Conservation (phyloP, 92 coral and sea anemone species). For the Phenganax subtilis region DNA sequence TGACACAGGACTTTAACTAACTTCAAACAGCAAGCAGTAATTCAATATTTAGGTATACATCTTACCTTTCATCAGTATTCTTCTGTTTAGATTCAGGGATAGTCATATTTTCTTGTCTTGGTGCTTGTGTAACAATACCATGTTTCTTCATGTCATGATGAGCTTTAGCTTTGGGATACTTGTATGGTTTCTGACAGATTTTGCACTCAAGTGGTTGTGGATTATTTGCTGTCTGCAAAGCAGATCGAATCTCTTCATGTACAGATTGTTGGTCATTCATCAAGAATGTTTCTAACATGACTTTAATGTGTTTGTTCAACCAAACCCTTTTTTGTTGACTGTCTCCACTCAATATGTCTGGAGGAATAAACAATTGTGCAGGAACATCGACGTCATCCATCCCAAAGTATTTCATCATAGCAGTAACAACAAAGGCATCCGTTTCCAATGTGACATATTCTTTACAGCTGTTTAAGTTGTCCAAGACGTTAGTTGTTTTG, state of each 20-base stretch:
- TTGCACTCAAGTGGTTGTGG: slow-evolving; percentile 22
- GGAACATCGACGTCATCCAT: slow-evolving; percentile 35
- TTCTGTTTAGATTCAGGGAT: neutral
- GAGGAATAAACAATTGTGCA: slow-evolving; percentile 49
- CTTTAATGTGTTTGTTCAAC: slow-evolving; percentile 21
- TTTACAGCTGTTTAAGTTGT: slow-evolving; percentile 54
- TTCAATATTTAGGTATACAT: too few species aligned
- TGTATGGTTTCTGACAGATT: slow-evolving; percentile 45
- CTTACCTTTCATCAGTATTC: neutral
- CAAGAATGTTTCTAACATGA: slow-evolving; percentile 32
- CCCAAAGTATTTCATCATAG: slow-evolving; percentile 49
- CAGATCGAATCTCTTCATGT: slow-evolving; percentile 16
- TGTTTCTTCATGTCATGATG: slow-evolving; percentile 47
- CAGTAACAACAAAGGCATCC: slow-evolving; percentile 53
- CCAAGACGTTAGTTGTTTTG: slow-evolving; percentile 55
- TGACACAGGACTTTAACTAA: too few species aligned
- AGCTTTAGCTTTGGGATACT: slow-evolving; percentile 45
- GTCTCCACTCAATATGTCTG: slow-evolving; percentile 15
- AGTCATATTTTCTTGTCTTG: neutral
- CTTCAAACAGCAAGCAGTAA: too few species aligned
- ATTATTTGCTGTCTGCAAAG: neutral
- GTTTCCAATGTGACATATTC: slow-evolving; percentile 58
- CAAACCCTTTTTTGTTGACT: neutral
- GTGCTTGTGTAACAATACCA: neutral
- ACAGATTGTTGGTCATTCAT: slow-evolving; percentile 38